Evolutionary conservation across 2,113 vertebrate genomes (phyloP).

Genomic region (Abramis brama): DNA sequence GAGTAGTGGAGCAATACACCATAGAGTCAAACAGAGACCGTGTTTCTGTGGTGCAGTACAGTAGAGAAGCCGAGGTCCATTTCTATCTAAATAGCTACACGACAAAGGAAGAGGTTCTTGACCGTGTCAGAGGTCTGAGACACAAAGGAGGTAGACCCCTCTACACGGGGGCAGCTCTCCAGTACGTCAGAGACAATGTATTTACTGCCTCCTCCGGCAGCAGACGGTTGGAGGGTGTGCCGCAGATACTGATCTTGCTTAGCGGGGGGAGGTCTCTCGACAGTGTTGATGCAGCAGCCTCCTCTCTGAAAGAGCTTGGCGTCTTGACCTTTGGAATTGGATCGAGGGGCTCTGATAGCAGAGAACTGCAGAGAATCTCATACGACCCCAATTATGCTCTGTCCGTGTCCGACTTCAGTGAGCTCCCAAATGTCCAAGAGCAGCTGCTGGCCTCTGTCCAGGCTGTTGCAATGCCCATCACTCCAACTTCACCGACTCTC

Average conservation of each 20-base stretch:
- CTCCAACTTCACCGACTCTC: not conserved
- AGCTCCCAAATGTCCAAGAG: slow-evolving; percentile 54
- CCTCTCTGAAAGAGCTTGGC: too few relatives aligned
- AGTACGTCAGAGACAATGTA: slow-evolving; percentile 66
- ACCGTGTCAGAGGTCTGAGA: slow-evolving; percentile 60
- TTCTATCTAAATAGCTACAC: slow-evolving; percentile 65
- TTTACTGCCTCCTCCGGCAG: slow-evolving; percentile 56
- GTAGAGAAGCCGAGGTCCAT: slow-evolving; percentile 53
- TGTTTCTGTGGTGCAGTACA: slow-evolving; percentile 72
- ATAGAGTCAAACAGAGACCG: slow-evolving; percentile 66
- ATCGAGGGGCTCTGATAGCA: too few relatives aligned
- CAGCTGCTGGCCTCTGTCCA: slow-evolving; percentile 35
- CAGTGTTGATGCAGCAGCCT: too few relatives aligned
- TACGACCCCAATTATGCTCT: slow-evolving; percentile 53
- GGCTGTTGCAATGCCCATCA: slow-evolving; percentile 10
- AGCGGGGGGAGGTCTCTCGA: slow-evolving; percentile 17
- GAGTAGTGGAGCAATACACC: slow-evolving; percentile 67
- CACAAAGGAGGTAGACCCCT: slow-evolving; percentile 65
- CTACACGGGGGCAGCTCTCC: slow-evolving; percentile 67
- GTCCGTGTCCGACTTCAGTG: slow-evolving; percentile 60
- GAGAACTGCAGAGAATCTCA: too few relatives aligned
- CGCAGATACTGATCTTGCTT: too few relatives aligned
- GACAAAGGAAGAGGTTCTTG: slow-evolving; percentile 55
- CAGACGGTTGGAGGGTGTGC: too few relatives aligned
- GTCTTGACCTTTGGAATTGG: too few relatives aligned